Evolutionary conservation across 2,888 invertebrate genomes (phyloP), one percentile per base, ranked within the genome.

Genomic region (Geotrupes spiniger): DNA sequence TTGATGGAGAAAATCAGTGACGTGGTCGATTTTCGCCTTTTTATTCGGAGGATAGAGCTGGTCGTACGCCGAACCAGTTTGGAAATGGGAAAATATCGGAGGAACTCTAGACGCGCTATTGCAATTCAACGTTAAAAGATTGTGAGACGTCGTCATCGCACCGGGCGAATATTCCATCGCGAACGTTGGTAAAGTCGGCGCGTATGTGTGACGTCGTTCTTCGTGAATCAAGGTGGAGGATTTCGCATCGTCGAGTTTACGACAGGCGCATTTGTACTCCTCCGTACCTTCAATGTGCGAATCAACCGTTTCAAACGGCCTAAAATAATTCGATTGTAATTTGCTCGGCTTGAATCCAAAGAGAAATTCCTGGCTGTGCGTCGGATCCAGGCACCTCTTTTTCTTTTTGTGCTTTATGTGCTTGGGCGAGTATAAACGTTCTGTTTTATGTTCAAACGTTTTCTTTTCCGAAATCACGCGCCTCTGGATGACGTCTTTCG

Each of bases 141-240:
- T 47, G 73, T 72, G 17, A 69, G 70, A 69, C 69, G 74, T 62
- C 68, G 67, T 55, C 43, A 68, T 52, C 1, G 64, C 59, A 54
- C 71, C 68, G 2, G 74, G 73, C 2, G 74, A 72, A 51, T 81
- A 82, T 66, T 81, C 81, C 52, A 80, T 79, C 67, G 79, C 78
- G 36, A 78, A 80, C 49, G 78, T 68, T 8, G 77, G 78, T 61
- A 79, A 72, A 40, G 73, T 77, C 1, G 72, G 65, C 1, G 75
- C 70, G 65, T 64, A 78, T 46, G 68, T 75, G 74, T 57, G n/a
- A n/a, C n/a, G n/a, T n/a, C n/a, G n/a, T n/a, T n/a, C n/a, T n/a
- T n/a, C n/a, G n/a, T n/a, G n/a, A n/a, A n/a, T n/a, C n/a, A n/a
- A n/a, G n/a, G 46, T 40, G 2, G 46, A 41, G 1, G 40, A 47